These are phyloP conservation scores for Sinella curviseta DNA, from an alignment of 1,140 invertebrate species.

Conservation along the genomic window DNA sequence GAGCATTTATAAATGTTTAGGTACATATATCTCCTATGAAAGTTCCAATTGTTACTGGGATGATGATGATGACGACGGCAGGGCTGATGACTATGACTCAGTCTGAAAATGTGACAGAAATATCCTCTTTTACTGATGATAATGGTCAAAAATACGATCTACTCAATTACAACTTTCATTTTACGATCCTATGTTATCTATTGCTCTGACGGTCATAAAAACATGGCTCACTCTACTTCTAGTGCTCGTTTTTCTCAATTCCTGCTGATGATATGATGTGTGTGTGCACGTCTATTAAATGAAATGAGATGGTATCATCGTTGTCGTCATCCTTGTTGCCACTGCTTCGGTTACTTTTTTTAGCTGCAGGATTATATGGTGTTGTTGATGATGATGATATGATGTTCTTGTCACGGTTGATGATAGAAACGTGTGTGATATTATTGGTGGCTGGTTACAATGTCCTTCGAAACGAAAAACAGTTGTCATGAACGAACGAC, in stretches of 20 bases:
- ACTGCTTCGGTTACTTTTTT: too few species aligned
- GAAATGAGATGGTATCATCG: neutral
- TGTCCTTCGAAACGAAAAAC: too few species aligned
- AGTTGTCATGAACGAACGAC: too few species aligned
- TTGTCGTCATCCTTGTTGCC: neutral
- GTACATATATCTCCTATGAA: too few species aligned
- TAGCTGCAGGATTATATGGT: neutral
- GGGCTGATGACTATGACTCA: neutral
- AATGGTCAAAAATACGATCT: slow-evolving; percentile 6
- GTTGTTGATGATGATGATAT: neutral
- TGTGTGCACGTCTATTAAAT: neutral
- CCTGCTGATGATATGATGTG: neutral
- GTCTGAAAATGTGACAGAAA: slow-evolving; percentile 10
- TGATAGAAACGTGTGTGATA: too few species aligned
- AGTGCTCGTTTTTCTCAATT: too few species aligned
- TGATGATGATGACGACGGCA: too few species aligned
- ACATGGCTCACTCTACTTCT: neutral
- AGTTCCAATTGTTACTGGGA: too few species aligned
- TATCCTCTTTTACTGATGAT: slow-evolving; percentile 4
- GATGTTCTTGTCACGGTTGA: neutral
- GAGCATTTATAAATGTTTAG: too few species aligned
- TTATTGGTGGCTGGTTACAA: too few species aligned
- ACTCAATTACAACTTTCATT: slow-evolving; percentile 16
- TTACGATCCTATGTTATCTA: slow-evolving; percentile 5
- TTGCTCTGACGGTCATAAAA: neutral